These are phyloP conservation scores for Pipra filicauda DNA, from an alignment of 2,113 vertebrate species.

Conservation along the genomic window DNA sequence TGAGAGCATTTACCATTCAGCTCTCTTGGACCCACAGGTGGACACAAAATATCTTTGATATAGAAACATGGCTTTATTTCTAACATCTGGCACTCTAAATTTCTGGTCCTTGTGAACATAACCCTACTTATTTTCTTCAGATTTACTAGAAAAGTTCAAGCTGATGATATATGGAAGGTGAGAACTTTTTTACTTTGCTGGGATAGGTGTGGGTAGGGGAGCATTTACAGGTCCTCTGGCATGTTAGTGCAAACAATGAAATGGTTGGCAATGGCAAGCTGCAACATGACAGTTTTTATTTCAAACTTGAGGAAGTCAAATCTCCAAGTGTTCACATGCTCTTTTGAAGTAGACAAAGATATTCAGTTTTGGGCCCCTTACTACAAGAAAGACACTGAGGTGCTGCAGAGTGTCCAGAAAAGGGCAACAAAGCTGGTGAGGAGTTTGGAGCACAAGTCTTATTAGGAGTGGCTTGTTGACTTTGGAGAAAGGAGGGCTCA, in stretches of 20 bases:
- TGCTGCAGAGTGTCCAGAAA: background rate
- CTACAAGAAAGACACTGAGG: background rate
- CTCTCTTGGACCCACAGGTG: background rate
- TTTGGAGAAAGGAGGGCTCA: background rate
- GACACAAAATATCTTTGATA: background rate
- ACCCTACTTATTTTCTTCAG: background rate
- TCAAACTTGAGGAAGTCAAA: background rate
- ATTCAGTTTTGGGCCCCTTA: background rate
- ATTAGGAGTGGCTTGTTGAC: background rate
- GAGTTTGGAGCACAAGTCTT: background rate
- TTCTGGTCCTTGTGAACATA: background rate
- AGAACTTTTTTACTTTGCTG: background rate
- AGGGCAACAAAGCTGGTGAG: background rate
- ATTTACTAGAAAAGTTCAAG: background rate
- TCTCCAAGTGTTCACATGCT: rapidly evolving
- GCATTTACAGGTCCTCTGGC: background rate
- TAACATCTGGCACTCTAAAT: background rate
- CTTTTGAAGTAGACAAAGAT: background rate
- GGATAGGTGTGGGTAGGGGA: background rate
- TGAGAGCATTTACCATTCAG: background rate
- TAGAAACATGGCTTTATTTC: background rate
- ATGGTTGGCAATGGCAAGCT: background rate
- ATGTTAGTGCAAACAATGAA: background rate
- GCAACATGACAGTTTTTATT: background rate
- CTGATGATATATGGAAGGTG: background rate